Evolutionary conservation across 2,797 vertebrate genomes (phyloP), one percentile per base, ranked within the genome.

Genomic region (Liparis tanakae): DNA sequence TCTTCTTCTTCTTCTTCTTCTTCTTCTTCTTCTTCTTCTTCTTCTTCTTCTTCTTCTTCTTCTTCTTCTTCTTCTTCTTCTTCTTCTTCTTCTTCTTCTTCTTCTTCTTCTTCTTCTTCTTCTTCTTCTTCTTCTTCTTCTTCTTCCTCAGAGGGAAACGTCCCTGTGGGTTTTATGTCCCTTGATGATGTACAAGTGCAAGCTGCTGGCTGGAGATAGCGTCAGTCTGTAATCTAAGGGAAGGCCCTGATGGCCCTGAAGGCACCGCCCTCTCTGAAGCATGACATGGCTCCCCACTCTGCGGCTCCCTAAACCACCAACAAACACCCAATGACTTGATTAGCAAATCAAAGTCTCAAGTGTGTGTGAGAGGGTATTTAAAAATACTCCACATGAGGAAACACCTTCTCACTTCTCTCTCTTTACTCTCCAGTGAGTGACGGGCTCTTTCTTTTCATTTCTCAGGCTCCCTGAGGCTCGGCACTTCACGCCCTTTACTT

Each of bases 151-250:
- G 37, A 44, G 7, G 22, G 15, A 41, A 51, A 51, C 0, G 6
- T 10, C 12, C 12, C 10, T 44, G 37, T 57, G 55, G 18, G 14
- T 33, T 54, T 48, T 6, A 51, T 41, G 33, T 59, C 60, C 66
- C 20, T 17, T 64, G 43, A 59, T 15, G 8, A 6, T 56, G 22
- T n/a, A 59, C 37, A 33, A 69, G 8, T 10, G 37, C 34, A 70
- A 61, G 56, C 53, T 34, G 72, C 1, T 14, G 25, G 34, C 22
- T 53, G 30, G n/a, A 67, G 82, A 87, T 83, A 83, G 8, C 22
- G 48, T 1, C 64, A 34, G 36, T 22, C 51, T 70, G 75, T 89
- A 83, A 92, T 93, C 91, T 84, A 3, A 0, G 60, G 55, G 54
- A 69, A 65, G 56, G n/a, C 34, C 14, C 69, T 61, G 54, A 69